A percentile compares a stretch with the other conserved stretches of the same genome.
Evolutionary conservation across 2,797 vertebrate species (phyloP).

Genomic region (Chrosomus eos): DNA sequence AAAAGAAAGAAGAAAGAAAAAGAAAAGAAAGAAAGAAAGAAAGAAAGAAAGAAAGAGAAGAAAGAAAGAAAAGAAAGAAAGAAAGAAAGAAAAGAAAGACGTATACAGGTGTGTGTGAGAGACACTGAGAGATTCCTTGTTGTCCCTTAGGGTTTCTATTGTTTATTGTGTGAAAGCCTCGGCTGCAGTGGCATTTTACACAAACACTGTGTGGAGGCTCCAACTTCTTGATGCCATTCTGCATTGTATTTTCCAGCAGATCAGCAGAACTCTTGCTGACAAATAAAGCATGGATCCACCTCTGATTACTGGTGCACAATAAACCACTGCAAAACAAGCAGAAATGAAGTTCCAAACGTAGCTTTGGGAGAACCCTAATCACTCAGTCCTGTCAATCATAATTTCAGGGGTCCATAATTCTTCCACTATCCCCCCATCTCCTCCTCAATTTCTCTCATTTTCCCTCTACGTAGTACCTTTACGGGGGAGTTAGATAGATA

Average conservation of each 20-base stretch:
- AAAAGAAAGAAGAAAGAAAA: neutral
- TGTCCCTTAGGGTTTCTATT: conserved; percentile 9
- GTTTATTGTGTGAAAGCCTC: conserved; percentile 49
- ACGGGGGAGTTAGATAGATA: too few species aligned
- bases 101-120: neutral
- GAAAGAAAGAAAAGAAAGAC: neutral
- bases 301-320: conserved; percentile 26
- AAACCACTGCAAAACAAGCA: neutral
- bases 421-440: too few species aligned
- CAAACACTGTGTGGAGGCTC: conserved; percentile 46
- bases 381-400: neutral
- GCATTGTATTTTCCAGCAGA: conserved; percentile 62
- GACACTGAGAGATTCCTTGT: neutral
- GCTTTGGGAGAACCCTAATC: neutral
- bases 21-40: neutral
- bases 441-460: too few species aligned
- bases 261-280: conserved; percentile 47
- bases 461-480: too few species aligned
- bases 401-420: neutral
- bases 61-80: conserved; percentile 1
- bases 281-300: conserved; percentile 18
- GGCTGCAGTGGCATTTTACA: conserved; percentile 46
- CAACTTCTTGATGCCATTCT: conserved; percentile 50
- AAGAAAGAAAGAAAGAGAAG: neutral
- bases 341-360: neutral